Conservation (phyloP, 2,113 vertebrate genomes). For the Microcebus tavaratra region DNA sequence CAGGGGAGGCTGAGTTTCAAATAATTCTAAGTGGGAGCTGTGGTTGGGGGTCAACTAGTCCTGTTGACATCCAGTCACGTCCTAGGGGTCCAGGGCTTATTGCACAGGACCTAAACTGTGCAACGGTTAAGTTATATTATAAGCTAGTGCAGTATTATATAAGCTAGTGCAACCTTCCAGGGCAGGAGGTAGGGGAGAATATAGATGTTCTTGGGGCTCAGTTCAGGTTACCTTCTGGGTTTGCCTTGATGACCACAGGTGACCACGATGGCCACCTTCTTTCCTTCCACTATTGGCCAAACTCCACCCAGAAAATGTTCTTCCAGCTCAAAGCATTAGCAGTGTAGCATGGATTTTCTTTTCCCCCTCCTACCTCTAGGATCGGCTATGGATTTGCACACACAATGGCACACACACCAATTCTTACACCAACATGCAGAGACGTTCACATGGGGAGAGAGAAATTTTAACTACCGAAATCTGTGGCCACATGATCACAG, state of each 20-base stretch:
- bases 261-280: background rate
- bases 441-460: background rate
- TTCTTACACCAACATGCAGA: background rate
- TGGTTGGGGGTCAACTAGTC: background rate
- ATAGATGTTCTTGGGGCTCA: background rate
- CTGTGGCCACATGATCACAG: background rate
- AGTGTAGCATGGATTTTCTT: background rate
- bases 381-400: constrained; percentile 16
- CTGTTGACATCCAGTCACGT: background rate
- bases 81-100: background rate
- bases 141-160: too few relatives aligned
- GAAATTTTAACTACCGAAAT: background rate
- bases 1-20: background rate
- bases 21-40: background rate
- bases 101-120: background rate
- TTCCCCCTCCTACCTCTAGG: background rate
- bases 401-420: background rate
- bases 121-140: too few relatives aligned
- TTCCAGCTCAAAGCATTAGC: background rate
- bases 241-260: background rate
- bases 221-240: background rate
- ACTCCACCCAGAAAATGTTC: background rate
- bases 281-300: background rate
- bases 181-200: background rate
- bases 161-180: background rate